phyloP scores from a whole-genome alignment of 2,113 vertebrate genomes.

The Zosterops pallidus region DNA sequence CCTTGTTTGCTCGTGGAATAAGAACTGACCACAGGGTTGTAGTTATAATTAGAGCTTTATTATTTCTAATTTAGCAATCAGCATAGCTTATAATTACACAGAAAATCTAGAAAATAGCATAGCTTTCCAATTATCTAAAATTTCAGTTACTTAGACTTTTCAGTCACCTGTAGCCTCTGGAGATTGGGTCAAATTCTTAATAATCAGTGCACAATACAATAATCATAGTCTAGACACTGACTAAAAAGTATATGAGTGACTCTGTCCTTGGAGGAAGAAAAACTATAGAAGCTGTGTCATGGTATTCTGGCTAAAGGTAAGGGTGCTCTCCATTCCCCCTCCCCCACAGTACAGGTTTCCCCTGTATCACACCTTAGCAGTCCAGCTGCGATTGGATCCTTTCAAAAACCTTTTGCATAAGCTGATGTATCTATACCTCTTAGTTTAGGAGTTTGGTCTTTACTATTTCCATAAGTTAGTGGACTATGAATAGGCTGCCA shows the following conservation, averaged over 20 bases:
- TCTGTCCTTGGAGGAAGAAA: neutral
- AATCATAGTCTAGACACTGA: neutral
- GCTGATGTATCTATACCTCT: neutral
- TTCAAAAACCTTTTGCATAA: neutral
- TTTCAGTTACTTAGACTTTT: no score
- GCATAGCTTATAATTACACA: no score
- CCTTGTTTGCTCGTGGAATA: no score
- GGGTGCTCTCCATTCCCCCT: neutral
- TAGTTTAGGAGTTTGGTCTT: neutral
- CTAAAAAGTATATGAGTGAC: neutral
- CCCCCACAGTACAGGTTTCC: neutral
- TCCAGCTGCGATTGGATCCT: neutral
- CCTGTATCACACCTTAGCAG: neutral
- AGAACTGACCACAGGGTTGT: no score
- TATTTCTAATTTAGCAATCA: no score
- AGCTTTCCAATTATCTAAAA: no score
- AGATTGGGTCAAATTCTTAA: neutral
- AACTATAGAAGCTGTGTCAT: neutral
- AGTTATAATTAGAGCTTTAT: no score
- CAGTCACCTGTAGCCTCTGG: no score
- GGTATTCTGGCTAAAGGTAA: neutral
- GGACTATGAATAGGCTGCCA: neutral
- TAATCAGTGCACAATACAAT: neutral
- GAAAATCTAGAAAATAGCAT: no score
- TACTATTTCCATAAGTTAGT: neutral